Base-by-base conservation (phyloP, 2,797 vertebrate genomes). In the Lithobates pipiens region DNA sequence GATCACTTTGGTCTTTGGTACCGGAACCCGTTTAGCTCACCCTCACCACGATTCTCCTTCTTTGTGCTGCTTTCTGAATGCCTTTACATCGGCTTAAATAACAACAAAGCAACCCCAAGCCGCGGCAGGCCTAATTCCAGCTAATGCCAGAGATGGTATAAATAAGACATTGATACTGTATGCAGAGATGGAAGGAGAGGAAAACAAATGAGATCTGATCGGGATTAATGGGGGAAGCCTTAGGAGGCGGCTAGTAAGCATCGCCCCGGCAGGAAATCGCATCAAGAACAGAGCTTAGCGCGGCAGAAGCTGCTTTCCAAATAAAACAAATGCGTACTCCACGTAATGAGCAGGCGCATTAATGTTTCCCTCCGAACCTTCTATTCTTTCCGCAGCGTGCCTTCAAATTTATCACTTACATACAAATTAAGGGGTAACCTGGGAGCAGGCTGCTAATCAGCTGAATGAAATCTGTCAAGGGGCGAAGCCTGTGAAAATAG, bases 161-260 rank as follows among this genome's bases (percentile, higher is more conserved):
- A 87, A 87, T 87, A 87, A 87, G 85, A 87, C 83, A 87, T 83
- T 87, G 85, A 87, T 87, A 87, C 70, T 75, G 77, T 87, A 90
- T 89, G 91, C 88, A 88, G 91, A 77, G 76, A 78, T 70, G 27
- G 57, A 91, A 91, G 90, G 85, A 89, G 86, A 88, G 89, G 91
- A 89, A 89, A 89, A 86, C 77, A 88, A 90, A 88, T 90, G 88
- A 88, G 85, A 90, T 89, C 87, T 75, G 87, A 86, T 91, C 86
- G 89, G 91, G 90, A 91, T 91, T 85, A 87, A 76, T 86, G 88
- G 85, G 89, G 89, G 86, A 86, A 88, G 88, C 92, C 89, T 89
- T 89, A 65, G 88, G 85, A 84, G 88, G 89, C 81, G 86, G 34
- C 75, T 75, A 89, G 89, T 89, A 84, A 90, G 89, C 88, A 89